These are phyloP conservation scores for Caenorhabditis japonica DNA, from an alignment of 2,888 invertebrate species.

Conservation along the genomic window DNA sequence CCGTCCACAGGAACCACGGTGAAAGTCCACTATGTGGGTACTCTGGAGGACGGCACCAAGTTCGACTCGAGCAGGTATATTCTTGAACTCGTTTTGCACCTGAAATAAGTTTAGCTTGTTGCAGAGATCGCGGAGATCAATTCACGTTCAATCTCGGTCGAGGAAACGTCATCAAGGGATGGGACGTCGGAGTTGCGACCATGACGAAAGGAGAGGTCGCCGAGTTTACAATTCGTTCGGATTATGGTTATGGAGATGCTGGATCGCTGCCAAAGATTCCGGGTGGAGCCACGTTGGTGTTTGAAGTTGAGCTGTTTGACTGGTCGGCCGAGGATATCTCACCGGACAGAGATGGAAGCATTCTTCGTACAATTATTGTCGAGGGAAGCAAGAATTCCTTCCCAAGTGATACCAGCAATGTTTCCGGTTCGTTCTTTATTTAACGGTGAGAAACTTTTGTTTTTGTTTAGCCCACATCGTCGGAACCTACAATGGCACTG, in stretches of 20 bases:
- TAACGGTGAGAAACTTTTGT: constrained; percentile 1
- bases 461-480: constrained; percentile 83
- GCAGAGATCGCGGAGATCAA: constrained; percentile 84
- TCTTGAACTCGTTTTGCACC: too few relatives aligned
- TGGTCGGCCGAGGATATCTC: constrained; percentile 85
- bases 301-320: constrained; percentile 82
- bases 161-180: constrained; percentile 82
- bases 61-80: constrained; percentile 89
- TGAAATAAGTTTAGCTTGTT: too few relatives aligned
- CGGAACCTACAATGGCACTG: constrained; percentile 82
- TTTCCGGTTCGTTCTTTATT: constrained; percentile 84
- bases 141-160: constrained; percentile 90
- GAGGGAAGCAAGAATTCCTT: constrained; percentile 84
- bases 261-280: constrained; percentile 92
- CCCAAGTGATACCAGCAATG: constrained; percentile 88
- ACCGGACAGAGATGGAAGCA: constrained; percentile 87
- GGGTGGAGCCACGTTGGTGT: constrained; percentile 88
- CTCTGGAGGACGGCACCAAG: constrained; percentile 86
- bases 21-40: constrained; percentile 89
- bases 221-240: constrained; percentile 86
- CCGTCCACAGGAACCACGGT: constrained; percentile 68
- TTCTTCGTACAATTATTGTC: constrained; percentile 83
- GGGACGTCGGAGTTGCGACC: constrained; percentile 92
- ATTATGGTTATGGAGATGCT: constrained; percentile 89
- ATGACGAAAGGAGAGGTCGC: constrained; percentile 88